Conservation (phyloP, 2,113 vertebrate genomes). For the Chauna torquata region DNA sequence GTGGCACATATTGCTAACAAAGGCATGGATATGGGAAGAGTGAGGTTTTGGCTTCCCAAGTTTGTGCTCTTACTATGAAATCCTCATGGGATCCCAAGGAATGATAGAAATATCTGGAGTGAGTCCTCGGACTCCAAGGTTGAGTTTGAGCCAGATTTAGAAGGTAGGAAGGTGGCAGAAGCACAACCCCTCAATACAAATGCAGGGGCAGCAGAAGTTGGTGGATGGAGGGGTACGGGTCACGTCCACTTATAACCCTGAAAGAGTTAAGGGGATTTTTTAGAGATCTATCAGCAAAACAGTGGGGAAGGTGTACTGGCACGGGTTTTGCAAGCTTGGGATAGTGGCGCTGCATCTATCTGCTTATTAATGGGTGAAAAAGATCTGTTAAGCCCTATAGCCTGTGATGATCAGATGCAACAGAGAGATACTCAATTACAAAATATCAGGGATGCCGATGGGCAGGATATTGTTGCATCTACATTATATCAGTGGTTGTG, state of each 20-base stretch:
- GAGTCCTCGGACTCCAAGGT: neutral
- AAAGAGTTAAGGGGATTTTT: neutral
- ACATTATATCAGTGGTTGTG: neutral
- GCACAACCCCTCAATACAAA: neutral
- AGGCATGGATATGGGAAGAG: neutral
- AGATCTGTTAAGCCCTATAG: neutral
- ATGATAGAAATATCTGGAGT: neutral
- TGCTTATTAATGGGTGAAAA: neutral
- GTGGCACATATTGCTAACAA: neutral
- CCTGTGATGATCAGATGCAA: neutral
- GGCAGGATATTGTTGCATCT: neutral
- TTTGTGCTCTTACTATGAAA: neutral
- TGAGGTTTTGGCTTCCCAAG: neutral
- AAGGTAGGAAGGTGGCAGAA: neutral
- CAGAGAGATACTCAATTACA: neutral
- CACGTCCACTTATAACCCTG: neutral
- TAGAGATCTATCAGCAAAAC: neutral
- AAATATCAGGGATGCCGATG: neutral
- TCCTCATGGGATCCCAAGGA: neutral
- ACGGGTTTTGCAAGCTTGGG: neutral
- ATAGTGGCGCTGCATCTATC: neutral
- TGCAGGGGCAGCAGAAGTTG: neutral
- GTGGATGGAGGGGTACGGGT: neutral
- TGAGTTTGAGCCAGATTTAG: neutral
- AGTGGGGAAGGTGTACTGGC: neutral